Percentiles rank a stretch among this genome's conserved stretches.
These are phyloP conservation scores for Resseliella maxima DNA, from an alignment of 2,888 invertebrate genomes.

Conservation along the genomic window DNA sequence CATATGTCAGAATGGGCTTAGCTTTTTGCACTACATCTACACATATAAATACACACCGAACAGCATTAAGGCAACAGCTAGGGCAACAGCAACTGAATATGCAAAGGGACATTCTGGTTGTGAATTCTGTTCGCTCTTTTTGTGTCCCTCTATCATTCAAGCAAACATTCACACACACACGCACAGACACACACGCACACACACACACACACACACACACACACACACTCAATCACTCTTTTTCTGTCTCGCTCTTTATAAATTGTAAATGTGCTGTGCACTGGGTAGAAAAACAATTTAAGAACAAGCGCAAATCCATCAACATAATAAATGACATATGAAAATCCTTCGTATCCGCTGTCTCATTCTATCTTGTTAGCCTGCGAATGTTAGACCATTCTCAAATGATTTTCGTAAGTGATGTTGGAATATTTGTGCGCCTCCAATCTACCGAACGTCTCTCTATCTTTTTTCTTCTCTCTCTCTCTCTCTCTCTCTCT, in stretches of 20 bases:
- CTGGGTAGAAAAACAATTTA: constrained; percentile 55
- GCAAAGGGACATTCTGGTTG: background rate
- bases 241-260: background rate
- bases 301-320: constrained; percentile 56
- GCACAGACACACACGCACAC: too few relatives aligned
- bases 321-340: constrained; percentile 57
- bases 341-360: constrained; percentile 49
- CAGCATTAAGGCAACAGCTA: background rate
- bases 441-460: background rate
- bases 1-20: constrained; percentile 43
- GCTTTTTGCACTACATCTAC: constrained; percentile 20
- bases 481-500: too few relatives aligned
- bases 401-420: constrained; percentile 8
- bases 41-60: background rate
- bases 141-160: too few relatives aligned
- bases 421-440: constrained; percentile 20
- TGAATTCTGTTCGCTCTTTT: too few relatives aligned
- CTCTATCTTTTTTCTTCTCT: background rate
- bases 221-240: background rate
- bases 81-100: background rate
- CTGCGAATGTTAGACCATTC: background rate
- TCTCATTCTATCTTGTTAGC: constrained; percentile 46
- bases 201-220: too few relatives aligned
- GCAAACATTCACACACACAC: background rate
- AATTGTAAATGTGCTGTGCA: constrained; percentile 41